Evolutionary conservation across 1,140 invertebrate species (phyloP), one percentile per base, ranked within the genome.

Genomic region (Ceratosolen fusciceps): DNA sequence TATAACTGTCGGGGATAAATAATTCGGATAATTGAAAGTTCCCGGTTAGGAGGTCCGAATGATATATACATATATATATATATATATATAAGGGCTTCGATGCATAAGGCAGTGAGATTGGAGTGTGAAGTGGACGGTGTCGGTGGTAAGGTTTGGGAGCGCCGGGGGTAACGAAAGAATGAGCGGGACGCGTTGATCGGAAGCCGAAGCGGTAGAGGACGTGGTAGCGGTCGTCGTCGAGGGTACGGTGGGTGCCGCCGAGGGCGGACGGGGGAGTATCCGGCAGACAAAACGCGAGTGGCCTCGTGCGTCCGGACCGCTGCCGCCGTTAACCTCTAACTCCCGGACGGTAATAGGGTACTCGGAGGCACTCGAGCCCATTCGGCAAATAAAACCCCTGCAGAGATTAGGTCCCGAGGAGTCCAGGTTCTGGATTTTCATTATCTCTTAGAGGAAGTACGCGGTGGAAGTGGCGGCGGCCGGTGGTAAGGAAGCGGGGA

Each of bases 381-480:
- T 85, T 85, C 79, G 84, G 85, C 84, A 81, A 78, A 83, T 83
- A 87, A 90, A 90, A 90, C 86, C n/a, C n/a, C n/a, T 86, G 85
- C 83, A 80, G 72, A 85, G 86, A 89, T 88, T 88, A 87, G 87
- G 84, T 83, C 81, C 75, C 83, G 82, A 86, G 84, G 82, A 86
- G 84, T 83, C 77, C 83, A 85, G 83, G 84, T 85, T 88, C 83
- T 86, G 87, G 88, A 90, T 90, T 89, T 90, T 86, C 86, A 90
- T 89, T 88, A 90, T 88, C 84, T 84, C 84, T 88, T 88, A 87
- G 86, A 87, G 88, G 87, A 88, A 90, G 88, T 86, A n/a, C n/a
- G n/a, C n/a, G n/a, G 81, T 82, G 84, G 85, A 85, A 78, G 79
- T 60, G 77, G 82, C 82, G 67, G 68, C 83, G 83, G 85, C 85